Conservation (phyloP, 2,113 vertebrate genomes). For the Tupaia chinensis region DNA sequence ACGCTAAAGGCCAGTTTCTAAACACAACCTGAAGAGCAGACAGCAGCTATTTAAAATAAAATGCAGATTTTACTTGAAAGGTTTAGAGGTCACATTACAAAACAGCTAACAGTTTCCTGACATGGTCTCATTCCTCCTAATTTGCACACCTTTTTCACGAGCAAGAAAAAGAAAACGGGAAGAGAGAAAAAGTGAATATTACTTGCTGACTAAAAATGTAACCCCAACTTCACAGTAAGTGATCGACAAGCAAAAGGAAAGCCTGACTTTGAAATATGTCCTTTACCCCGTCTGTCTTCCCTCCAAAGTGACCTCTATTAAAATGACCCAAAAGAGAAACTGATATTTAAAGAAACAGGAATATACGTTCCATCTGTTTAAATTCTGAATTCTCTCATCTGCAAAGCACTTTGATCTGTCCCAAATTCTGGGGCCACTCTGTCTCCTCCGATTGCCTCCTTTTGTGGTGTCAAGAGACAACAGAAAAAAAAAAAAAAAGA, state of each 20-base stretch:
- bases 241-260: slow-evolving; percentile 37
- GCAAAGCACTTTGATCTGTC: slow-evolving; percentile 51
- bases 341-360: background rate
- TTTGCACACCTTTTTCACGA: slow-evolving; percentile 1
- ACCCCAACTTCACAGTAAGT: slow-evolving; percentile 4
- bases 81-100: slow-evolving; percentile 39
- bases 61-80: slow-evolving; percentile 7
- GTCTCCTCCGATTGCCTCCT: background rate
- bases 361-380: slow-evolving; percentile 43
- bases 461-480: slow-evolving; percentile 9
- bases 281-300: background rate
- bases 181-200: slow-evolving; percentile 36
- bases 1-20: slow-evolving; percentile 18
- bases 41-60: background rate
- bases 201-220: slow-evolving; percentile 31
- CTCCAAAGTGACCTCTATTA: slow-evolving; percentile 23
- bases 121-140: slow-evolving; percentile 17
- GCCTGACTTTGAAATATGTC: slow-evolving; percentile 19
- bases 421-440: background rate
- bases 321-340: background rate
- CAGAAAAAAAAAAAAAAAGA: background rate
- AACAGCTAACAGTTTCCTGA: background rate
- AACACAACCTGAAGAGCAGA: slow-evolving; percentile 8
- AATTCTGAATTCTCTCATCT: slow-evolving; percentile 13
- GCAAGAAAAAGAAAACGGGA: slow-evolving; percentile 33